Evolutionary conservation across 2,888 invertebrate species (phyloP), one percentile per base, ranked within the genome.

Genomic region (Plemyria rubiginata): DNA sequence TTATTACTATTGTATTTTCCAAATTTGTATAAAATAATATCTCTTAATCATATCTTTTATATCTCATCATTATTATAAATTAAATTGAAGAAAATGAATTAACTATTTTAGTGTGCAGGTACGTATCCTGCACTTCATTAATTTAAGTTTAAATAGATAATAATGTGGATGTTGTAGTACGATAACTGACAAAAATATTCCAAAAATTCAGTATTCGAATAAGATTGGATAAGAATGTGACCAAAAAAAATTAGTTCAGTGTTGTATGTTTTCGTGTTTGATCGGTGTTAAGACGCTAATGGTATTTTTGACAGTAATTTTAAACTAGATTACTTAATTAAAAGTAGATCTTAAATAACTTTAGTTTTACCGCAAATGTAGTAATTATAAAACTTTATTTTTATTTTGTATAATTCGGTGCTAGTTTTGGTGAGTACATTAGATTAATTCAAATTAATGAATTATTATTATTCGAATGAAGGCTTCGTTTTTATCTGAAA

Each of bases 221-320:
- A 22, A 46, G 49, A 46, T 61, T 60, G 46, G 40, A 41, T 43
- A 49, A 46, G 53, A 58, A 32, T 53, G 38, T 52, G 65, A 64
- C 65, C 68, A 66, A 67, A 67, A 70, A 64, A 53, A 36, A 53
- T 40, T 57, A n/a, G 29, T 38, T 22, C 22, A 22, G 3, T 22
- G 22, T 29, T 55, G 29, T 48, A 4, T 62, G 29, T 59, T 43
- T 8, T 32, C 7, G 4, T 32, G 32, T 38, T 41, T 36, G 43
- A 45, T 46, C 9, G 38, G 38, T 59, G 55, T 68, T 70, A 66
- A 74, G 56, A 72, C 67, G 71, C 61, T 67, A 67, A 67, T 74
- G 68, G 66, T 75, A 71, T 49, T 69, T 70, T 60, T 71, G 61
- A 70, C 75, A 75, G 68, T 75, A 59, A 57, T 60, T 9, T 69